A percentile compares a stretch with the other conserved stretches of the same genome.
Conservation (phyloP, 2,888 invertebrate species). For the Hirtodrosophila alboralis region DNA sequence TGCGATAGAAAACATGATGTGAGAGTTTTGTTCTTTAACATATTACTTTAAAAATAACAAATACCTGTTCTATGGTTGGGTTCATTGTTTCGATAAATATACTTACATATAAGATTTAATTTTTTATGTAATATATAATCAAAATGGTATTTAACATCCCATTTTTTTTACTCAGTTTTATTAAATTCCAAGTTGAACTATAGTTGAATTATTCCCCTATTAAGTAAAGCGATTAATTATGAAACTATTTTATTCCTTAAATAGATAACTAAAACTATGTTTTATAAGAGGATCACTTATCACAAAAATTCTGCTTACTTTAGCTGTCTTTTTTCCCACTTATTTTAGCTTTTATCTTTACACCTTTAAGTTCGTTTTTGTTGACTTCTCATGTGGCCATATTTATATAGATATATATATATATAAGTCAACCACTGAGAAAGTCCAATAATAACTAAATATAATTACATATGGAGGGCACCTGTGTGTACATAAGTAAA, state of each 20-base stretch:
- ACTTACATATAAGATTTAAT: too few species aligned
- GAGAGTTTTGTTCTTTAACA: too few species aligned
- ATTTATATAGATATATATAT: slow-evolving; percentile 11
- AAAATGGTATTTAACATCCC: too few species aligned
- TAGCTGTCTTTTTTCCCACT: slow-evolving; percentile 6
- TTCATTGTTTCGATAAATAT: not conserved
- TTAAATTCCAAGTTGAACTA: too few species aligned
- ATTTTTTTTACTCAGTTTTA: too few species aligned
- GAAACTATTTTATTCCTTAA: too few species aligned
- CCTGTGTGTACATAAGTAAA: slow-evolving; percentile 23
- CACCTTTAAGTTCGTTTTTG: slow-evolving; percentile 11
- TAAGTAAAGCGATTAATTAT: too few species aligned
- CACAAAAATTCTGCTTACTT: slow-evolving; percentile 17
- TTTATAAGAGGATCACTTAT: slow-evolving; percentile 5
- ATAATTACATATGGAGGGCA: slow-evolving; percentile 11
- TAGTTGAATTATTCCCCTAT: too few species aligned
- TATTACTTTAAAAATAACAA: too few species aligned
- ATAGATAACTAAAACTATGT: not conserved
- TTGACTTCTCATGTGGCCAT: slow-evolving; percentile 18
- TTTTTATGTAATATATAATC: too few species aligned
- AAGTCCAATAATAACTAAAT: slow-evolving; percentile 26
- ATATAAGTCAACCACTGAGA: slow-evolving; percentile 30
- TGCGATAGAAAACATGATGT: slow-evolving; percentile 10
- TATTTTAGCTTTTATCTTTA: slow-evolving; percentile 31
- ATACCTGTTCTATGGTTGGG: too few species aligned